phyloP scores from a whole-genome alignment of 2,113 vertebrate genomes.

The Neodon shergylaensis region DNA sequence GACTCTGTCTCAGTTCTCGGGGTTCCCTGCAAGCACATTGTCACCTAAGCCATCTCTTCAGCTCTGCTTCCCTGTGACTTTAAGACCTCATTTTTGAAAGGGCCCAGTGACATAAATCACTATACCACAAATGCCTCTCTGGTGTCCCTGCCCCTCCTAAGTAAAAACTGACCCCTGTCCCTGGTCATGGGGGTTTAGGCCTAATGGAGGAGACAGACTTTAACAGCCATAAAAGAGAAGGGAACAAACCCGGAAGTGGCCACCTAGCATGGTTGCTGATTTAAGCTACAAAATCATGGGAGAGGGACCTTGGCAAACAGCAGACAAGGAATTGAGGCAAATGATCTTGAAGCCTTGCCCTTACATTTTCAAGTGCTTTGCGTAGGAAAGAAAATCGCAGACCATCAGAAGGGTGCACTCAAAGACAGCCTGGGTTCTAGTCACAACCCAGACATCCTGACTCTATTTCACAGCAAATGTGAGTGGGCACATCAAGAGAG shows the following conservation, averaged over 20 bases:
- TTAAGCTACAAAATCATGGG: background rate
- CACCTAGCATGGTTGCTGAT: background rate
- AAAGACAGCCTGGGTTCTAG: background rate
- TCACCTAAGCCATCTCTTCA: background rate
- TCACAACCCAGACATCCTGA: background rate
- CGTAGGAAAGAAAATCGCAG: background rate
- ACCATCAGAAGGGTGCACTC: background rate
- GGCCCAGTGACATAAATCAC: background rate
- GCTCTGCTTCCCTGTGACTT: background rate
- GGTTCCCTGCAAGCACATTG: background rate
- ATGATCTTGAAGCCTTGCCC: background rate
- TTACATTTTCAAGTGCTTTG: background rate
- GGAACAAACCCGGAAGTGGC: background rate
- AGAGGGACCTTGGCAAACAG: background rate
- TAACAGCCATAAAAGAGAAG: background rate
- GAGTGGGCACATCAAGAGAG: background rate
- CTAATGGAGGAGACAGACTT: background rate
- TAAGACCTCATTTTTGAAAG: slow-evolving; percentile 8
- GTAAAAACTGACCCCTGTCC: background rate
- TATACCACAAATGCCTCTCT: background rate
- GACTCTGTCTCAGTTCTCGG: background rate
- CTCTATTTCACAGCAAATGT: background rate
- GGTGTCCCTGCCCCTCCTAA: background rate
- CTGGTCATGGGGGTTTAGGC: background rate
- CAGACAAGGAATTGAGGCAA: background rate